Percentiles rank a stretch among this genome's conserved stretches.
Conservation (phyloP, 2,797 vertebrate species). For the Hippoglossus hippoglossus region DNA sequence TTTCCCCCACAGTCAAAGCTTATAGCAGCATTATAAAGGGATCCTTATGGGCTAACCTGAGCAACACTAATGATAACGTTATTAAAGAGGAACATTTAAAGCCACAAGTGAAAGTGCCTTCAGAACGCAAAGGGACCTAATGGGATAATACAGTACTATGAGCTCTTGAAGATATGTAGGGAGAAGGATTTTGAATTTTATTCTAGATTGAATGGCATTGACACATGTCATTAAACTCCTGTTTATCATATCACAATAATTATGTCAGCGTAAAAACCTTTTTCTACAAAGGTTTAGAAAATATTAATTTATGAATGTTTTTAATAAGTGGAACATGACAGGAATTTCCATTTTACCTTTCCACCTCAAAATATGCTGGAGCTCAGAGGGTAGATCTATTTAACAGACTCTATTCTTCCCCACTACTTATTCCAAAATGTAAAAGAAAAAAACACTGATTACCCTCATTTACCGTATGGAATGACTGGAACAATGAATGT, state of each 20-base stretch:
- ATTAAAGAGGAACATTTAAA: background rate
- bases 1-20: too few species aligned
- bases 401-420: conserved; percentile 33
- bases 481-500: conserved; percentile 29
- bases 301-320: background rate
- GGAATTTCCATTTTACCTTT: conserved; percentile 3
- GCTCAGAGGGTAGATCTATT: conserved; percentile 25
- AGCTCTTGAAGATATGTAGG: background rate
- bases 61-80: too few species aligned
- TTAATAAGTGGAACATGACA: background rate
- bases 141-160: background rate
- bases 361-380: conserved; percentile 19
- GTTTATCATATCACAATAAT: too few species aligned
- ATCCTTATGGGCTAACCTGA: too few species aligned
- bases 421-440: conserved; percentile 34
- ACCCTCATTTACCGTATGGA: conserved; percentile 49
- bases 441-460: conserved; percentile 46
- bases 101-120: background rate
- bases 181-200: too few species aligned
- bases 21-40: too few species aligned
- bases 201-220: too few species aligned
- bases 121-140: background rate
- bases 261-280: too few species aligned
- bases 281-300: too few species aligned
- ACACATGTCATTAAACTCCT: too few species aligned